Percentiles rank a stretch among this genome's conserved stretches.
phyloP scores from a whole-genome alignment of 2,113 vertebrate genomes.

The Sceloporus tristichus region DNA sequence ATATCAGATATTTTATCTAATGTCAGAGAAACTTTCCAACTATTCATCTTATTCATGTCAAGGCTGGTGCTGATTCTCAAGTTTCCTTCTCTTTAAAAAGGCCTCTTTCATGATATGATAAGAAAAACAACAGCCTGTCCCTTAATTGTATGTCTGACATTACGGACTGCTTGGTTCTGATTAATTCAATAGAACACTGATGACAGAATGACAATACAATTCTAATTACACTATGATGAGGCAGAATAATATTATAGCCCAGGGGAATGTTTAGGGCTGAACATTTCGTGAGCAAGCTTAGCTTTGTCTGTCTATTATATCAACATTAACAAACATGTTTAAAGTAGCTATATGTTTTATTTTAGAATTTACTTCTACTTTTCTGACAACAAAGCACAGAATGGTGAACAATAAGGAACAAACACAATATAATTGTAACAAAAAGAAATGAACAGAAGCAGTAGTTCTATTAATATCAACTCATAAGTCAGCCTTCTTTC shows the following conservation, averaged over 20 bases:
- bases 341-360: neutral
- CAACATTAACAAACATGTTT: neutral
- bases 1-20: neutral
- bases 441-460: neutral
- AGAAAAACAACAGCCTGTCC: neutral
- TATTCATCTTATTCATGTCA: neutral
- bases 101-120: neutral
- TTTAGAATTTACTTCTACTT: neutral
- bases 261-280: neutral
- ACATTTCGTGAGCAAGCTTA: neutral
- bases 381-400: neutral
- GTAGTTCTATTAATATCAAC: too few species aligned
- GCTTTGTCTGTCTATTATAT: neutral
- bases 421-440: neutral
- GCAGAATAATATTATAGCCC: neutral
- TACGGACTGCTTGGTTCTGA: neutral
- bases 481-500: too few species aligned
- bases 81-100: conserved; percentile 10
- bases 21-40: neutral
- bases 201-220: conserved; percentile 20
- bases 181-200: conserved; percentile 7
- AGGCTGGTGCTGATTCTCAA: neutral
- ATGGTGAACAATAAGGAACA: neutral
- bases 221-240: conserved; percentile 13
- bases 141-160: neutral